Percentiles rank a stretch among this genome's conserved stretches.
phyloP scores from a whole-genome alignment of 2,113 vertebrate species.

The Arothron firmamentum region DNA sequence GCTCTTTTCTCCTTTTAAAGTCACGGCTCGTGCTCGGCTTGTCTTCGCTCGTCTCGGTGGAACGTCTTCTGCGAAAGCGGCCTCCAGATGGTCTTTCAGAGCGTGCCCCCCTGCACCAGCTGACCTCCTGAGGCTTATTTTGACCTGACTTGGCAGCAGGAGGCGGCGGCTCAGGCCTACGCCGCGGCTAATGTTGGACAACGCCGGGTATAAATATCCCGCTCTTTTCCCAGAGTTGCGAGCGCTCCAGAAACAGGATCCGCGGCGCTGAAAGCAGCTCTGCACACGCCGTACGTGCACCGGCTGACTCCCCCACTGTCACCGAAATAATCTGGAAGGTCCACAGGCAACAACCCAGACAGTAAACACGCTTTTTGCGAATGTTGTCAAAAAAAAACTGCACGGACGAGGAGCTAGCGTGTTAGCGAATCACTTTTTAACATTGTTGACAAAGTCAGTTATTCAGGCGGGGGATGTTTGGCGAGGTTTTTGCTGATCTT shows the following conservation, averaged over 20 bases:
- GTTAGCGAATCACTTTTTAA: too few relatives aligned
- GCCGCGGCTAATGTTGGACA: constrained; percentile 36
- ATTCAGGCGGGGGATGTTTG: too few relatives aligned
- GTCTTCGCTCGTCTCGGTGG: constrained; percentile 26
- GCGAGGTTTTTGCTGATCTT: too few relatives aligned
- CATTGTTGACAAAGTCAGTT: too few relatives aligned
- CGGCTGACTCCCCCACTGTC: constrained; percentile 21
- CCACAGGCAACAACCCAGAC: background rate
- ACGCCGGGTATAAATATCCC: constrained; percentile 70
- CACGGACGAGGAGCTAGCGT: too few relatives aligned
- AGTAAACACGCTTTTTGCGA: too few relatives aligned
- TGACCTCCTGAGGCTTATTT: constrained; percentile 37
- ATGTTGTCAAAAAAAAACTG: too few relatives aligned
- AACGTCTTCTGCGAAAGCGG: constrained; percentile 38
- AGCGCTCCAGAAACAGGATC: constrained; percentile 68
- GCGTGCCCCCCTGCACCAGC: background rate
- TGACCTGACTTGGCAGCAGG: constrained; percentile 44
- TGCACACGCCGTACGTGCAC: constrained; percentile 15
- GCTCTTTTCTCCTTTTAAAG: constrained; percentile 8
- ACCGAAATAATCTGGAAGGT: background rate
- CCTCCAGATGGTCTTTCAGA: constrained; percentile 23
- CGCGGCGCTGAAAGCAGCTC: constrained; percentile 43
- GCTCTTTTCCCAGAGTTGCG: constrained; percentile 67
- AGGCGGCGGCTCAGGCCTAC: constrained; percentile 15
- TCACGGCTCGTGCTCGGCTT: background rate